Evolutionary conservation across 2,797 vertebrate genomes (phyloP), one percentile per base, ranked within the genome.

Genomic region (Jordanella pulchra): DNA sequence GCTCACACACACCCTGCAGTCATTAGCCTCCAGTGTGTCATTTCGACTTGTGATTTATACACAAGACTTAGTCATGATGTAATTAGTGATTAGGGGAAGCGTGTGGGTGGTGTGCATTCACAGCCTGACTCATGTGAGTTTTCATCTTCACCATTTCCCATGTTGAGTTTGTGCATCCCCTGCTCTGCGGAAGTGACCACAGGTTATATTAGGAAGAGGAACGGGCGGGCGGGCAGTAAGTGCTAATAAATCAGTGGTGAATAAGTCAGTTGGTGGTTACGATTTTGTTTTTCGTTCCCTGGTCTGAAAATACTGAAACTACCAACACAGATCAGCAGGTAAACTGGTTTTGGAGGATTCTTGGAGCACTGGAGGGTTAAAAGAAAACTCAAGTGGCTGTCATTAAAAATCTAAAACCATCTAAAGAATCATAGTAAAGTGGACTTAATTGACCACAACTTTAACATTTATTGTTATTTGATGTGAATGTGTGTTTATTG

Each of bases 81-180:
- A 90, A 91, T 92, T 88, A 89, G 89, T 91, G 85, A 92, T 91
- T 86, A 88, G 83, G 82, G 81, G 81, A 86, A 92, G 86, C 86
- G 84, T 90, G 86, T 88, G 88, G 86, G 91, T 83, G 88, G 84
- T 84, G 86, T 86, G 76, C 75, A 67, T 86, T 73, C 61, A 73
- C 74, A 83, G 83, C 75, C 79, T 82, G 80, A 87, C 81, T 89
- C 88, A 87, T 90, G 83, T 85, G 84, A 86, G 77, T 81, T 78
- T 78, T 67, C 84, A 83, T 84, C 80, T 69, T 72, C 71, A 30
- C 65, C 1, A 27, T 84, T 87, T 90, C 90, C 86, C 84, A 88
- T 87, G 90, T 83, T 25, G 65, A 67, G 67, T 60, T 13, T 47
- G 35, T 25, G 63, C 65, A 7, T 69, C 76, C 80, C 39, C 58